These are phyloP conservation scores for Eupeodes luniger DNA, from an alignment of 2,888 invertebrate genomes.

Conservation along the genomic window DNA sequence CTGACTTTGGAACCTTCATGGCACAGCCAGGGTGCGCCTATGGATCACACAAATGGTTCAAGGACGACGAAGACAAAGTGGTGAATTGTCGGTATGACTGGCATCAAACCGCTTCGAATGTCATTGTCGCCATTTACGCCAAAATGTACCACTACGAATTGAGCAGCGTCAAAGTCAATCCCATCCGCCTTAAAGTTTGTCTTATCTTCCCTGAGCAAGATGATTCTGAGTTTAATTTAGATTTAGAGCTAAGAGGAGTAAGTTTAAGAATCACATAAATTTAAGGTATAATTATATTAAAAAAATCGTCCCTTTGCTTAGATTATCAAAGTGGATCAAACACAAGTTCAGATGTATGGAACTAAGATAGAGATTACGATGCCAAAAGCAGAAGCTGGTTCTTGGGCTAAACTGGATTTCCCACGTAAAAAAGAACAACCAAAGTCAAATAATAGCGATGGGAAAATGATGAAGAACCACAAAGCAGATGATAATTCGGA, in stretches of 20 bases:
- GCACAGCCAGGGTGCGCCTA: constrained; percentile 95
- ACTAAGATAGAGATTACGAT: constrained; percentile 97
- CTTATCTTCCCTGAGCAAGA: constrained; percentile 91
- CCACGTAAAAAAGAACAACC: constrained; percentile 82
- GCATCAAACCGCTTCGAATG: constrained; percentile 95
- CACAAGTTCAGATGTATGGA: constrained; percentile 91
- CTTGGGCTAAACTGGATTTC: constrained; percentile 92
- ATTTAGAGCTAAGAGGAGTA: constrained; percentile 93
- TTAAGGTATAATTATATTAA: background rate
- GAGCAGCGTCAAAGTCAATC: constrained; percentile 92
- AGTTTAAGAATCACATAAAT: constrained; percentile 78
- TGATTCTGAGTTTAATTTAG: constrained; percentile 89
- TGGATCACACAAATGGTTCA: constrained; percentile 94
- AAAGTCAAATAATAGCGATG: constrained; percentile 19
- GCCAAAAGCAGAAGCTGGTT: constrained; percentile 92
- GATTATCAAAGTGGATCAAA: constrained; percentile 90
- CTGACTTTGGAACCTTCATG: constrained; percentile 96
- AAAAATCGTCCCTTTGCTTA: constrained; percentile 83
- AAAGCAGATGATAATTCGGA: constrained; percentile 84
- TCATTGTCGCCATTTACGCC: constrained; percentile 95
- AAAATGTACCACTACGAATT: constrained; percentile 93
- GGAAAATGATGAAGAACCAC: constrained; percentile 44
- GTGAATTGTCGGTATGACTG: constrained; percentile 95
- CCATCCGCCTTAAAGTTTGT: constrained; percentile 90
- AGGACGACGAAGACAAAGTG: constrained; percentile 86